These are phyloP conservation scores for Pseudomyrmex sp. DNA, from an alignment of 1,140 invertebrate species.

Conservation along the genomic window DNA sequence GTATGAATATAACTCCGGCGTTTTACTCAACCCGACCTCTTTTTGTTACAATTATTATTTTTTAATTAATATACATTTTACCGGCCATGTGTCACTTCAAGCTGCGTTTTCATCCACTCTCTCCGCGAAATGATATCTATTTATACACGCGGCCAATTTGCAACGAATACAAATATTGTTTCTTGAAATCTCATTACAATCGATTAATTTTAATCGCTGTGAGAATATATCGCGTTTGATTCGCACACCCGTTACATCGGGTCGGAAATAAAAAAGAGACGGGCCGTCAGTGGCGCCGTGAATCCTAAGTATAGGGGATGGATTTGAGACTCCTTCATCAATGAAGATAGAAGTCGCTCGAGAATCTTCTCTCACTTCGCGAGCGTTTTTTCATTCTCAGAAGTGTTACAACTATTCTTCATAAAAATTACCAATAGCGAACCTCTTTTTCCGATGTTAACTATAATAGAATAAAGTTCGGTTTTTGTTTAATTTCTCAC, in stretches of 20 bases:
- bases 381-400: too few relatives aligned
- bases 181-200: too few relatives aligned
- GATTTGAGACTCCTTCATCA: constrained; percentile 15
- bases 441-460: too few relatives aligned
- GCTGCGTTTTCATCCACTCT: background rate
- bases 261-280: constrained; percentile 12
- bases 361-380: background rate
- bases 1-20: background rate
- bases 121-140: background rate
- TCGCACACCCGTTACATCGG: constrained; percentile 38
- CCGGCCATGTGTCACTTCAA: background rate
- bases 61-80: constrained; percentile 7
- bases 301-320: constrained; percentile 30
- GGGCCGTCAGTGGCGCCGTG: constrained; percentile 35
- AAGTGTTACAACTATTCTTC: too few relatives aligned
- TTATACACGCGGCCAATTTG: too few relatives aligned
- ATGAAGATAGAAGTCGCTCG: constrained; percentile 12
- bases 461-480: too few relatives aligned
- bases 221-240: background rate
- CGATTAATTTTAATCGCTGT: too few relatives aligned
- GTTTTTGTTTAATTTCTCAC: background rate
- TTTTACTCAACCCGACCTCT: background rate
- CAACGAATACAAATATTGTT: too few relatives aligned
- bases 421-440: too few relatives aligned
- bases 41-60: constrained; percentile 26